phyloP scores from a whole-genome alignment of 2,888 invertebrate genomes.

The Seladonia tumulorum region DNA sequence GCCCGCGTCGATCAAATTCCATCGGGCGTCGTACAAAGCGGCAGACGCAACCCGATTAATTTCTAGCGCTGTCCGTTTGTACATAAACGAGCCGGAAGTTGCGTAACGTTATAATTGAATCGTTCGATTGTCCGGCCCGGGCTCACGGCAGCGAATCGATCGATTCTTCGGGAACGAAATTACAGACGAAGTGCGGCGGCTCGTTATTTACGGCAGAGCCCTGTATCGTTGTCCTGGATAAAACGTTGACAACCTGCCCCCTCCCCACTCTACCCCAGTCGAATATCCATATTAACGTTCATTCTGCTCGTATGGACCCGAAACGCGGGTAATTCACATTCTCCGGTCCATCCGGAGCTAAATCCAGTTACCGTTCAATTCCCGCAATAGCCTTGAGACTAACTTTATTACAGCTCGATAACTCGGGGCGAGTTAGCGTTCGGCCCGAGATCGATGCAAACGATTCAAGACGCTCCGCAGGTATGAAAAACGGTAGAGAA shows the following conservation, averaged over 20 bases:
- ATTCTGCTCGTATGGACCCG: slow-evolving; percentile 48
- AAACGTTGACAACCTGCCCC: not conserved
- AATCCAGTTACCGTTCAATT: slow-evolving; percentile 61
- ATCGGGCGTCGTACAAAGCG: not conserved
- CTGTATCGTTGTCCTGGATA: not conserved
- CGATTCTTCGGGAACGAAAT: slow-evolving; percentile 26
- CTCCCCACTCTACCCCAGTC: not conserved
- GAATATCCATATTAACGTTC: slow-evolving; percentile 41
- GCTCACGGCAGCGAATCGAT: not conserved
- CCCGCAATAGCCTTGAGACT: slow-evolving; percentile 51
- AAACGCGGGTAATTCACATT: slow-evolving; percentile 31
- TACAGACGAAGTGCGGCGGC: not conserved
- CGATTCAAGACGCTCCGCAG: slow-evolving; percentile 19
- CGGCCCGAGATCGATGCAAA: slow-evolving; percentile 31
- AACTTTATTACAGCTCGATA: slow-evolving; percentile 49
- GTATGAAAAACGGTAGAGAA: not conserved
- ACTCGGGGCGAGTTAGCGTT: slow-evolving; percentile 37
- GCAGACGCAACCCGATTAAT: not conserved
- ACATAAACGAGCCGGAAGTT: slow-evolving; percentile 4
- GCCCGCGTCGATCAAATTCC: not conserved
- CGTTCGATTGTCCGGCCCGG: not conserved
- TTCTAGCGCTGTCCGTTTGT: not conserved
- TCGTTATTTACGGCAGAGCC: not conserved
- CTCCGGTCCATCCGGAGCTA: slow-evolving; percentile 39
- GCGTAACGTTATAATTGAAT: slow-evolving; percentile 17